phyloP scores from a whole-genome alignment of 2,113 vertebrate genomes.

The Pomatostomus ruficeps region DNA sequence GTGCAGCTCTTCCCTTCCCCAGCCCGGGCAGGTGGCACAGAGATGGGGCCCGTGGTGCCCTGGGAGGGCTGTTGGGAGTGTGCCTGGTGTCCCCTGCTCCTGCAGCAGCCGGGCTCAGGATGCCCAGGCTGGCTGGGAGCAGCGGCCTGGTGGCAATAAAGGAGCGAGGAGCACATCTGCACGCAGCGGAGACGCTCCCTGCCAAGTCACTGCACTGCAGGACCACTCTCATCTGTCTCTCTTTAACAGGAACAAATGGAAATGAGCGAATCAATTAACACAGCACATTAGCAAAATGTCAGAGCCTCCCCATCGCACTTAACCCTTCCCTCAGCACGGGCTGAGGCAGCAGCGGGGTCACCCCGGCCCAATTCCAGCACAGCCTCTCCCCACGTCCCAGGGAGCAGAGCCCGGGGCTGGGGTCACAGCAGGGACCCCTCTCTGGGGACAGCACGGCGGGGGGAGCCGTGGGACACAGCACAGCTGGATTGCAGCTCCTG shows the following conservation, averaged over 20 bases:
- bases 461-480: not conserved
- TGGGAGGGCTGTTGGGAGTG: not conserved
- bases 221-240: conserved; percentile 84
- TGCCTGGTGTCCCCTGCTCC: not conserved
- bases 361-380: rapidly evolving
- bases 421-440: not conserved
- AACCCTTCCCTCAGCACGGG: conserved; percentile 51
- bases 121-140: not conserved
- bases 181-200: conserved; percentile 74
- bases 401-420: not conserved
- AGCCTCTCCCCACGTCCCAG: not conserved
- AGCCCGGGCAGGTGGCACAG: rapidly evolving
- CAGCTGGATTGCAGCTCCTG: not conserved
- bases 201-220: conserved; percentile 85
- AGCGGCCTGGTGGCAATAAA: conserved; percentile 37
- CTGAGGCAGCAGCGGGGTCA: not conserved
- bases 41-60: not conserved
- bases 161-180: conserved; percentile 78
- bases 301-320: conserved; percentile 69
- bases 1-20: not conserved
- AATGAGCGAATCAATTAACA: conserved; percentile 94
- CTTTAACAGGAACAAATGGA: conserved; percentile 92
- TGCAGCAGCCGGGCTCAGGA: not conserved
- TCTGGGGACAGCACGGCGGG: rapidly evolving
- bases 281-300: conserved; percentile 86